Base-by-base conservation (phyloP, 2,888 invertebrate species). In the Choreutis nemorana region DNA sequence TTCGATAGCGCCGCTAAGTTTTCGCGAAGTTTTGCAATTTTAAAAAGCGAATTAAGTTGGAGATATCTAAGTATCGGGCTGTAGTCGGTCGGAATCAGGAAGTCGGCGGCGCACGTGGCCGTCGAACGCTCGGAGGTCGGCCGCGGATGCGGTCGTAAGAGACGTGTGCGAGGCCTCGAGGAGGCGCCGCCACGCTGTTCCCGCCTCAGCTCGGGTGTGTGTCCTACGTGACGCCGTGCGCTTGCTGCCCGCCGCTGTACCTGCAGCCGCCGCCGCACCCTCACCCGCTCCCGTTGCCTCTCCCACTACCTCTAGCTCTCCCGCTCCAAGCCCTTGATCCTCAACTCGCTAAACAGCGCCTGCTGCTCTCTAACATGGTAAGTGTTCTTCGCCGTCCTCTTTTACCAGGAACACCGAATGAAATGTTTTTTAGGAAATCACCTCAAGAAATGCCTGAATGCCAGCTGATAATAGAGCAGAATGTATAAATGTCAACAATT, bases 171-270 rank as follows among this genome's bases (percentile, higher is more conserved):
- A 70, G 78, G 78, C 77, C 77, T 77, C 78, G 42, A 53, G 64
- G 77, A 77, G 78, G 77, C 77, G 77, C 75, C 77, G 73, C 58
- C 78, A 77, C 77, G 75, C 77, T 78, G 78, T 78, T 78, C 72
- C 71, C 77, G 67, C 77, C 77, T 78, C 78, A 75, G 78, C 71
- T 75, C 47, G 75, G 73, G 70, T 77, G 78, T 67, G 79, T 75
- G 68, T 67, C 77, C 64, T 75, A 78, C 72, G 78, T 71, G 65
- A 68, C 70, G 67, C 71, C 68, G 64, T 77, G 77, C 68, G 64
- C 67, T 58, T 78, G 77, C 64, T 77, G 75, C 61, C 70, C 67
- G 55, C 70, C 68, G 55, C 61, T 72, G 57, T 51, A 60, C 65
- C 66, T 75, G 68, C 78, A 70, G 67, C 70, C 55, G 60, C 65